A percentile compares a stretch with the other conserved stretches of the same genome.
Conservation (phyloP, 2,888 invertebrate genomes). For the Galerucella calmariensis region DNA sequence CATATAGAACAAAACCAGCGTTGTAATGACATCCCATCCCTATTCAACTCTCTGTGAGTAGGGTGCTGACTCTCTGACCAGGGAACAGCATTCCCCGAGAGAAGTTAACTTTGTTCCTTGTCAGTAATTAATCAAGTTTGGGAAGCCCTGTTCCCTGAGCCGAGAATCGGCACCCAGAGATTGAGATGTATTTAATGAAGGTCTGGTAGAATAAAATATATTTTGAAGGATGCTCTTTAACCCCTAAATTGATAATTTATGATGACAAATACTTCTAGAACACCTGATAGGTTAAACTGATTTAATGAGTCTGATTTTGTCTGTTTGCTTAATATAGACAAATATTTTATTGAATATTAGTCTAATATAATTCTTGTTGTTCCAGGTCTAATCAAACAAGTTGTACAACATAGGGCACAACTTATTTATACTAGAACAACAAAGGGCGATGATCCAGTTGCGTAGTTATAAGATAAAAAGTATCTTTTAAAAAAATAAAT, state of each 20-base stretch:
- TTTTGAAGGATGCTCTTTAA: too few species aligned
- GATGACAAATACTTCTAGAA: slow-evolving; percentile 55
- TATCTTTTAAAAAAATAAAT: slow-evolving; percentile 29
- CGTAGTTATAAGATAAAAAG: slow-evolving; percentile 65
- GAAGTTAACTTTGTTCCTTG: too few species aligned
- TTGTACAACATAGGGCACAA: slow-evolving; percentile 96
- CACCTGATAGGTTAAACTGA: slow-evolving; percentile 63
- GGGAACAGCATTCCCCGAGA: too few species aligned
- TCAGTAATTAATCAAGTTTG: too few species aligned
- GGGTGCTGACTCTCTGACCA: too few species aligned
- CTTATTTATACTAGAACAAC: slow-evolving; percentile 97
- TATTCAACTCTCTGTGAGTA: too few species aligned
- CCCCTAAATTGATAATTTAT: slow-evolving; percentile 27
- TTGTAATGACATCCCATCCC: too few species aligned
- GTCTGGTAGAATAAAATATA: too few species aligned
- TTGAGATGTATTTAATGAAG: too few species aligned
- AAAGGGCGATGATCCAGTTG: slow-evolving; percentile 89
- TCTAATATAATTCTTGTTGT: slow-evolving; percentile 43
- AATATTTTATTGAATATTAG: slow-evolving; percentile 20
- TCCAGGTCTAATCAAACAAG: slow-evolving; percentile 92
- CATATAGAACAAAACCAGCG: too few species aligned
- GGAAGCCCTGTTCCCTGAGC: too few species aligned
- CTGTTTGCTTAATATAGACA: neutral
- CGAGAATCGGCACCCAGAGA: too few species aligned
- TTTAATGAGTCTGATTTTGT: slow-evolving; percentile 72